Evolutionary conservation across 1,140 invertebrate genomes (phyloP).

Genomic region (Formica selysi): DNA sequence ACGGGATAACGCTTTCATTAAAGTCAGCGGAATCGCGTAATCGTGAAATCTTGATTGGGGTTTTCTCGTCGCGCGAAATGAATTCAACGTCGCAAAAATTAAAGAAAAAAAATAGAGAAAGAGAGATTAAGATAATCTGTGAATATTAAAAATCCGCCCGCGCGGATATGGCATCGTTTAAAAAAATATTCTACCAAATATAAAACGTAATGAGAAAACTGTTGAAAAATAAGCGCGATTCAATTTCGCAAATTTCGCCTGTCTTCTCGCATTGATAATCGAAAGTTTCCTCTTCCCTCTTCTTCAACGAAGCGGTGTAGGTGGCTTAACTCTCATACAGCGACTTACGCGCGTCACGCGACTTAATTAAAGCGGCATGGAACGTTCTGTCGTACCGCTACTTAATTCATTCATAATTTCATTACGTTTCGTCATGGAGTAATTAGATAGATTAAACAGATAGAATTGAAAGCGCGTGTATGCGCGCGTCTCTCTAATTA

Average conservation of each 20-base stretch:
- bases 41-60: background rate
- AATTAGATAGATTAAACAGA: constrained; percentile 63
- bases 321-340: background rate
- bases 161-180: too few relatives aligned
- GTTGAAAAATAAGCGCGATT: too few relatives aligned
- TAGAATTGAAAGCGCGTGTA: constrained; percentile 17
- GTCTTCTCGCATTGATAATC: background rate
- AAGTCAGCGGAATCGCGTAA: background rate
- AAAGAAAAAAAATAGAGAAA: too few relatives aligned
- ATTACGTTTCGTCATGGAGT: constrained; percentile 49
- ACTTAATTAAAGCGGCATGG: constrained; percentile 46
- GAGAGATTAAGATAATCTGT: too few relatives aligned
- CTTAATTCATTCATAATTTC: constrained; percentile 60
- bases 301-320: background rate
- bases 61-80: background rate
- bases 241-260: background rate
- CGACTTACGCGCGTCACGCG: constrained; percentile 24
- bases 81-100: background rate
- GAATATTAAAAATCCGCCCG: too few relatives aligned
- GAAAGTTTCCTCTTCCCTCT: background rate
- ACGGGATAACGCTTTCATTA: background rate
- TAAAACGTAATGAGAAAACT: too few relatives aligned
- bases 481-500: constrained; percentile 13
- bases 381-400: constrained; percentile 20
- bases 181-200: too few relatives aligned